Conservation (phyloP, 1,140 invertebrate genomes). For the Panagrolaimus sp. region DNA sequence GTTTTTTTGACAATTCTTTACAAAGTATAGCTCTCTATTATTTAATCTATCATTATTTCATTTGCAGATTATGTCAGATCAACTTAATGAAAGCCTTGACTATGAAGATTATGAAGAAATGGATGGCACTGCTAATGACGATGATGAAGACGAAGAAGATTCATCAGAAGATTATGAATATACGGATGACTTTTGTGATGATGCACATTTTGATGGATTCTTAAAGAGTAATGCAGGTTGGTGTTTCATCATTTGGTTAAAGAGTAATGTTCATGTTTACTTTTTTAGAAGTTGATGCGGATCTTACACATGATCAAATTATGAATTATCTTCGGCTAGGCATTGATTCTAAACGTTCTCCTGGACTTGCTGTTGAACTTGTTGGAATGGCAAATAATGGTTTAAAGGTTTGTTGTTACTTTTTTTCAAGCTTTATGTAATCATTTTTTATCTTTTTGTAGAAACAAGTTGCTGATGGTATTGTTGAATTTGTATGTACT, state of each 20-base stretch:
- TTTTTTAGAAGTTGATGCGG: too few relatives aligned
- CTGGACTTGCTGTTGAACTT: too few relatives aligned
- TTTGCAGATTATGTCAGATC: too few relatives aligned
- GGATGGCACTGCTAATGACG: conserved; percentile 66
- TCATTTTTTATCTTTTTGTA: neutral
- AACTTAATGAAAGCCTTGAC: conserved; percentile 54
- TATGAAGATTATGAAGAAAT: conserved; percentile 67
- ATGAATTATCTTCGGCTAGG: too few relatives aligned
- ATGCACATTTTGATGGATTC: neutral
- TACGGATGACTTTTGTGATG: neutral
- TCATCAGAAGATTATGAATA: neutral
- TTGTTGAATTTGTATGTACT: neutral
- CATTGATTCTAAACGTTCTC: too few relatives aligned
- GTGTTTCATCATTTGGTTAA: too few relatives aligned
- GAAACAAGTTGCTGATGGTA: neutral
- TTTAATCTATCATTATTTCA: too few relatives aligned
- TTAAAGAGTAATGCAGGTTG: neutral
- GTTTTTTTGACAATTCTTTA: too few relatives aligned
- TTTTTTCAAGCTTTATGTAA: neutral
- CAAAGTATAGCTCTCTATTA: too few relatives aligned
- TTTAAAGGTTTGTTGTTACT: neutral
- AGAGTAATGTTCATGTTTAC: too few relatives aligned
- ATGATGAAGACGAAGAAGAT: conserved; percentile 59
- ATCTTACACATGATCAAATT: too few relatives aligned
- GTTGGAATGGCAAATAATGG: too few relatives aligned